Evolutionary conservation across 2,113 vertebrate genomes (phyloP).

Genomic region (Pedionomus torquatus): DNA sequence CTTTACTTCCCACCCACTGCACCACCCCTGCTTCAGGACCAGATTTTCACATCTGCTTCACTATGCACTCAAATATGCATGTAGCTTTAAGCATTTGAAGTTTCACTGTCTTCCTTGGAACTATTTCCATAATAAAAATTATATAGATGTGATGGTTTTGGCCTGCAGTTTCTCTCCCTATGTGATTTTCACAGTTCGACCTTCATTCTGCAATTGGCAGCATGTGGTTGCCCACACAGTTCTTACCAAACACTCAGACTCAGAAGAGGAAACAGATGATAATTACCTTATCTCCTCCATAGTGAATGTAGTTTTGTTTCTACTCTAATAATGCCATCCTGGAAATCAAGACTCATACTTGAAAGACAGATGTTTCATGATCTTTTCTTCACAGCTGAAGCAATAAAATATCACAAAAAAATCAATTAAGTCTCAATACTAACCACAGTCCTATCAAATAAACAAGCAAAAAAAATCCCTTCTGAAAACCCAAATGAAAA

Average conservation of each 20-base stretch:
- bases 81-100: background rate
- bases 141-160: background rate
- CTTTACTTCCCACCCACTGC: background rate
- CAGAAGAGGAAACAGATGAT: background rate
- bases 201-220: background rate
- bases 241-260: background rate
- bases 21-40: too few relatives aligned
- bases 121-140: background rate
- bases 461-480: fast-evolving
- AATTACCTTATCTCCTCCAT: background rate
- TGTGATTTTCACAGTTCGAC: background rate
- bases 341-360: background rate
- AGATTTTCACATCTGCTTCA: background rate
- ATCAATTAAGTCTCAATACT: background rate
- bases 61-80: background rate
- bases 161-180: background rate
- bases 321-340: background rate
- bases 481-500: background rate
- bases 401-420: background rate
- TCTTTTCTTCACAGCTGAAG: background rate
- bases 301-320: background rate
- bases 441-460: background rate
- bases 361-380: background rate
- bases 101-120: background rate
- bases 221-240: background rate